phyloP scores from a whole-genome alignment of 1,140 invertebrate species.

The Heliothis subflexa region DNA sequence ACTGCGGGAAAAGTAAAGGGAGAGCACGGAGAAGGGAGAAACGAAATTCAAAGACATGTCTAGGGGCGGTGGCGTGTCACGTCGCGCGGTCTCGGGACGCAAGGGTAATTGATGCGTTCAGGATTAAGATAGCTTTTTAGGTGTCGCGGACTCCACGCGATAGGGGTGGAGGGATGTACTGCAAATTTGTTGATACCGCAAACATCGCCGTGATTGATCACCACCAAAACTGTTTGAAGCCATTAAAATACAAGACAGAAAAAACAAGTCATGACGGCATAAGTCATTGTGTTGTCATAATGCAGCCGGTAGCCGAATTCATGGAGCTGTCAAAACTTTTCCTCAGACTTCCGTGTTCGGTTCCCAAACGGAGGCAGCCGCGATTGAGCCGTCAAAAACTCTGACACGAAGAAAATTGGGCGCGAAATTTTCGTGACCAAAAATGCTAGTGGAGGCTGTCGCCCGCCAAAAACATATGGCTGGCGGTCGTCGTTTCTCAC shows the following conservation, averaged over 20 bases:
- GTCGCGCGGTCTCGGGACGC: constrained; percentile 56
- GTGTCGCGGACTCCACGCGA: constrained; percentile 49
- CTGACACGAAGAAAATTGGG: constrained; percentile 76
- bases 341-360: constrained; percentile 40
- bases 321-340: constrained; percentile 46
- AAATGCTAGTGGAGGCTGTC: constrained; percentile 63
- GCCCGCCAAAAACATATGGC: constrained; percentile 75
- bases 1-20: constrained; percentile 57
- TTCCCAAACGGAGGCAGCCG: constrained; percentile 22
- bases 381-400: constrained; percentile 75
- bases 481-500: constrained; percentile 70
- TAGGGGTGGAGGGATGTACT: constrained; percentile 45
- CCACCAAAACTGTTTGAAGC: constrained; percentile 17
- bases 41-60: constrained; percentile 73
- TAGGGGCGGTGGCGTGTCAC: constrained; percentile 70
- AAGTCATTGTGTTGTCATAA: constrained; percentile 44
- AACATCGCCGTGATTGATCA: constrained; percentile 45
- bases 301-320: constrained; percentile 41
- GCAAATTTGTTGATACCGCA: constrained; percentile 37
- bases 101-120: constrained; percentile 70
- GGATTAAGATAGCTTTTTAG: constrained; percentile 64
- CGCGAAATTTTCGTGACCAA: constrained; percentile 73
- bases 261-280: constrained; percentile 25
- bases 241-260: constrained; percentile 31
- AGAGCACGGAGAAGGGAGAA: constrained; percentile 47